phyloP scores from a whole-genome alignment of 1,140 invertebrate genomes.

The Bombus waltoni region DNA sequence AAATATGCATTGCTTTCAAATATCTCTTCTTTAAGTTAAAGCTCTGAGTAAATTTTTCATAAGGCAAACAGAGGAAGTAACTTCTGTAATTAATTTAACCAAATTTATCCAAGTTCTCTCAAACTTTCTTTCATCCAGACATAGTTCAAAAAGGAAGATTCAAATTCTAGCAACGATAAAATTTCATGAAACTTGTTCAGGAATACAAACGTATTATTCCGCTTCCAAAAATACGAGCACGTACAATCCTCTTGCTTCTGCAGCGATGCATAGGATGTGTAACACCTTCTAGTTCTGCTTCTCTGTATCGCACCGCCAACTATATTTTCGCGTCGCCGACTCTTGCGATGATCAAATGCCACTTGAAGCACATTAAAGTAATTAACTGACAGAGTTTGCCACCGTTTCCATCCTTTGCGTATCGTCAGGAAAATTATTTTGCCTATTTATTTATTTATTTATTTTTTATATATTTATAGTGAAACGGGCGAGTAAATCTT shows the following conservation, averaged over 20 bases:
- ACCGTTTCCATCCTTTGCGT: neutral
- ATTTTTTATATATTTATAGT: too few species aligned
- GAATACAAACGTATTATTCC: neutral
- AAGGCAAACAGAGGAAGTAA: neutral
- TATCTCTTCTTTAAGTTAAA: neutral
- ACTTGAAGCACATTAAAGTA: constrained; percentile 65
- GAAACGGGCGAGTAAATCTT: neutral
- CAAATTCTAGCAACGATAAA: too few species aligned
- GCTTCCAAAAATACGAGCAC: neutral
- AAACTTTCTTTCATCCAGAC: neutral
- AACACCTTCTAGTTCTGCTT: constrained; percentile 1
- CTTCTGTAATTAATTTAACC: constrained; percentile 7
- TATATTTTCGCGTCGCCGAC: constrained; percentile 15
- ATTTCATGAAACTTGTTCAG: neutral
- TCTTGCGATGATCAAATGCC: constrained; percentile 14
- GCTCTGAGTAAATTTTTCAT: neutral
- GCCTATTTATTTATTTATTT: too few species aligned
- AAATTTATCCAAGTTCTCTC: neutral
- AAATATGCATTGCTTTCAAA: neutral
- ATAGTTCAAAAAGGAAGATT: neutral
- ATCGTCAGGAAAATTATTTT: constrained; percentile 42
- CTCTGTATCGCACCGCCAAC: neutral
- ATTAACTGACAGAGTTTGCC: constrained; percentile 35
- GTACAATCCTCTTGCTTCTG: neutral
- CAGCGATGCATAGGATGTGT: neutral